Conservation (phyloP, 2,113 vertebrate species). For the Coptodon bakossiorum region DNA sequence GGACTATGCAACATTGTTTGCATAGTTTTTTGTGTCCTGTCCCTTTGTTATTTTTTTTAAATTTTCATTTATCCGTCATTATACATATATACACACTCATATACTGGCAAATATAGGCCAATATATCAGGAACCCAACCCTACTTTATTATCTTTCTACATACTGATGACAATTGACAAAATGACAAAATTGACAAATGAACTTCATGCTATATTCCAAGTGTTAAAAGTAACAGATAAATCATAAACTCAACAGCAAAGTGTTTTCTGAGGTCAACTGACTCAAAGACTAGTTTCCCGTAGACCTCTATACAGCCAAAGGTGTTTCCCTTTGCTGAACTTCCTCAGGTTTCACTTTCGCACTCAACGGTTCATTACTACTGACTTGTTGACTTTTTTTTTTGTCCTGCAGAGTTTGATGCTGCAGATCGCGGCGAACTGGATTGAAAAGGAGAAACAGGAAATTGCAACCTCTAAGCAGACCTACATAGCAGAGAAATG, state of each 20-base stretch:
- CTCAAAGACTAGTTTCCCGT: not conserved
- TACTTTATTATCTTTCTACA: not conserved
- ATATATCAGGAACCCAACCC: rapidly evolving
- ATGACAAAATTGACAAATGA: not conserved
- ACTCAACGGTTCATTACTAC: not conserved
- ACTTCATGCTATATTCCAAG: not conserved
- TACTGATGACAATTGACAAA: not conserved
- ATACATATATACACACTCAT: rapidly evolving
- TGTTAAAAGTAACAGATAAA: not conserved
- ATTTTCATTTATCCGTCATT: not conserved
- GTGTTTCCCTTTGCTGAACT: not conserved
- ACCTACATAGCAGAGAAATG: slow-evolving; percentile 79
- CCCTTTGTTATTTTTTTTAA: not conserved
- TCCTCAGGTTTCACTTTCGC: not conserved
- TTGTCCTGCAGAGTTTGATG: slow-evolving; percentile 81
- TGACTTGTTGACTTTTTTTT: not conserved
- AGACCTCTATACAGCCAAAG: not conserved
- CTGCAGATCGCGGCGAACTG: slow-evolving; percentile 78
- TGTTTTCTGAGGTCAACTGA: not conserved
- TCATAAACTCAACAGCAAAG: not conserved
- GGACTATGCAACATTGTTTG: not conserved
- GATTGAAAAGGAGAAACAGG: slow-evolving; percentile 75
- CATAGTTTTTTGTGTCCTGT: not conserved
- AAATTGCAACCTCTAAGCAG: slow-evolving; percentile 69
- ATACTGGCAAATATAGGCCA: not conserved